Base-by-base conservation (phyloP, 1,140 invertebrate species). In the Sminthurides bifidus region DNA sequence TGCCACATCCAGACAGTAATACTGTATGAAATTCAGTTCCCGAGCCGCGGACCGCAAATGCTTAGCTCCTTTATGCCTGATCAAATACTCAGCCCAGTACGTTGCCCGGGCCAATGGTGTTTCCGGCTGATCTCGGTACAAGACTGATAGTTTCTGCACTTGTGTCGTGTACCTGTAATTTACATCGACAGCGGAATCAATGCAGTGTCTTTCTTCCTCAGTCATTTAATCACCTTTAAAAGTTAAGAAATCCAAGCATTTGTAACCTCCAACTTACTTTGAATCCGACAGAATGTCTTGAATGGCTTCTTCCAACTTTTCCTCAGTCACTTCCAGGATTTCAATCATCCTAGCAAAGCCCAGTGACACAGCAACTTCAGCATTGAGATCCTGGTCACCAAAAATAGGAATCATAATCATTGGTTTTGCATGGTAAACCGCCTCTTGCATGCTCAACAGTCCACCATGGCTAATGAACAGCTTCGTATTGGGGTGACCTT, bases 51-150 rank as follows among this genome's bases (percentile, higher is more conserved):
- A 71, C 19, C 68, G 70, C 2, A 81, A 60, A 65, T 78, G 77
- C 4, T 66, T 66, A 1, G 72, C 73, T 19, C 76, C 76, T 48
- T 75, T 70, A 54, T 82, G 81, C 14, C 81, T 72, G 0, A 77
- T 71, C 0, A 84, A 73, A 57, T 84, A 79, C 65, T 86, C 83
- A 0, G 77, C 72, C 81, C 82, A 84, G 68, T 77, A 85, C 0
- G 81, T 71, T 0, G 81, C 80, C 1, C 76, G 77, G n/a, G 83
- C 77, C 54, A 83, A 53, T 0, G 83, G 79, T 1, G 68, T 68
- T 23, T 71, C 62, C 14, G 75, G 76, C 41, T 79, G 74, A 69
- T 87, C 83, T 21, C 72, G 69, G 67, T 80, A 81, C 26, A 78
- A 72, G 38, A 66, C 69, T 6, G 81, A 81, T 17, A 80, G 66